Base-by-base conservation (phyloP, 2,113 vertebrate genomes). In the Girardinichthys multiradiatus region DNA sequence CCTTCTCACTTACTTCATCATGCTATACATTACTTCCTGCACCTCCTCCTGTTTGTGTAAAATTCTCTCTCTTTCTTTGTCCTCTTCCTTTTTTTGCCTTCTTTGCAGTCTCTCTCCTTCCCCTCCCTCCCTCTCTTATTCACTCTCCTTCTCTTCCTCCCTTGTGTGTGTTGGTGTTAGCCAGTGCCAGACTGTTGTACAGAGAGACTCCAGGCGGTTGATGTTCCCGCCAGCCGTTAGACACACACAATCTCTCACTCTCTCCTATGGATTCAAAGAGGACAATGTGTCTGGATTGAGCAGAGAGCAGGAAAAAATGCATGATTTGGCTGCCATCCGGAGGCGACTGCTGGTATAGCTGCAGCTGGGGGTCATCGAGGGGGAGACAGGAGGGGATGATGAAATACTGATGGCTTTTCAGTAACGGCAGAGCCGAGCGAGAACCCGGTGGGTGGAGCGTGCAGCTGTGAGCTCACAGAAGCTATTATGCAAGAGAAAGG, bases 371-470 rank as follows among this genome's bases (percentile, higher is more conserved):
- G 84, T 91, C 86, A 89, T 64, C 2, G 76, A 86, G 85, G 84
- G 58, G 85, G 88, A 88, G 79, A 79, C 72, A 51, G 24, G 83
- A 65, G 65, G 70, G 78, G 81, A 90, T 90, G 90, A 92, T 90
- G 89, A 93, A 93, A 93, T 91, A 90, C 88, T 89, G 92, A 89
- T 86, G 76, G 88, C 82, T 89, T 92, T 93, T 91, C 88, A 90
- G 91, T 87, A 93, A 93, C 75, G 89, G 81, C 79, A 90, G 76
- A 81, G 74, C 70, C 68, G 51, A 75, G 83, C 48, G 62, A 10
- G 59, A n/a, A 58, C 51, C 28, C 58, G 57, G 84, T 77, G 87
- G 91, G 90, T 65, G 89, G 89, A 77, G 84, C 60, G 33, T 79
- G 83, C 69, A 35, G 70, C 85, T 89, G 87, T 92, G 91, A 92